phyloP scores from a whole-genome alignment of 2,113 vertebrate genomes.

The Psettodes erumei region DNA sequence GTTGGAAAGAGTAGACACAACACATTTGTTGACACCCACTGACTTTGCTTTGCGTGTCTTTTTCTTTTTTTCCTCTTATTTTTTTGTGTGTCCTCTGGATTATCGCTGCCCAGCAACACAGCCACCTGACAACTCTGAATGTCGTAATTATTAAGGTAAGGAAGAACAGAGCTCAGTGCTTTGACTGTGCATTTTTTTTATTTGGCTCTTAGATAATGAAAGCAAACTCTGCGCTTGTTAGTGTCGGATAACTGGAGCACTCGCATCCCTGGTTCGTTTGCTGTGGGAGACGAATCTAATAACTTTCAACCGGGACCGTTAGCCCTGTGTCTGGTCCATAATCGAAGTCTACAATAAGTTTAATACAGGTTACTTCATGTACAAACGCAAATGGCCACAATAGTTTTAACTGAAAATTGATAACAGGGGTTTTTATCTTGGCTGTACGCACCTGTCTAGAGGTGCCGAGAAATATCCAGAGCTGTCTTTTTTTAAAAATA shows the following conservation, averaged over 20 bases:
- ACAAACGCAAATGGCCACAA: background rate
- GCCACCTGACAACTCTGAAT: conserved; percentile 85
- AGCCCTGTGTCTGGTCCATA: conserved; percentile 10
- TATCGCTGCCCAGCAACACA: conserved; percentile 83
- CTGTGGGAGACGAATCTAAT: conserved; percentile 15
- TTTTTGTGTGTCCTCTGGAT: conserved; percentile 65
- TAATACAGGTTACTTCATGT: background rate
- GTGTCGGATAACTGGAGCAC: background rate
- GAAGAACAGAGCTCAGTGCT: conserved; percentile 49
- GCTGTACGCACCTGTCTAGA: conserved; percentile 31
- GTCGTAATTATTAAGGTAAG: conserved; percentile 87
- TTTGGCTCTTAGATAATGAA: conserved; percentile 15
- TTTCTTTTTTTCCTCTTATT: conserved; percentile 17
- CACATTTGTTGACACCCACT: conserved; percentile 61
- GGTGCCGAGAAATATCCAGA: background rate
- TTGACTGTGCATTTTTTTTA: conserved; percentile 38
- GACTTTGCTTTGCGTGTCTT: conserved; percentile 66
- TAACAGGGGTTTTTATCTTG: background rate
- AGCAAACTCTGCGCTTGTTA: conserved; percentile 21
- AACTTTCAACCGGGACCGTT: conserved; percentile 68
- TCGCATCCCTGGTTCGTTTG: conserved; percentile 15
- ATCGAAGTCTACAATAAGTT: conserved; percentile 63
- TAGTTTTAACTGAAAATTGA: background rate
- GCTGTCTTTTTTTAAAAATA: conserved; percentile 12
- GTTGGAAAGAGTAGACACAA: conserved; percentile 60